Evolutionary conservation across 1,140 invertebrate genomes (phyloP).

Genomic region (Cyphomyrmex costatus): DNA sequence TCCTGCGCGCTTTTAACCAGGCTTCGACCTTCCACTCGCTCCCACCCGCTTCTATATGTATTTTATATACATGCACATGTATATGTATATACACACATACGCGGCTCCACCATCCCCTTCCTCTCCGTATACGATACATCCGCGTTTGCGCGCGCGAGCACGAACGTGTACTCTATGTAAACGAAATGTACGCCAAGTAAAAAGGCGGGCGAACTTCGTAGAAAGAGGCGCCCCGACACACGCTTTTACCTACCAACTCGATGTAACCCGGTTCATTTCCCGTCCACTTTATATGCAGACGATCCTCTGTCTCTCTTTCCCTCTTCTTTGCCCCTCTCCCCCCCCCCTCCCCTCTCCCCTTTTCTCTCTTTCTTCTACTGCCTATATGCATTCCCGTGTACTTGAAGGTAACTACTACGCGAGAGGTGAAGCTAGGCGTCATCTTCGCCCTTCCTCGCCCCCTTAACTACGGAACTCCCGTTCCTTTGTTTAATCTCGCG

Average conservation of each 20-base stretch:
- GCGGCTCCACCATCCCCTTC: conserved; percentile 9
- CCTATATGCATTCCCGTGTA: conserved; percentile 50
- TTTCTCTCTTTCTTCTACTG: conserved; percentile 33
- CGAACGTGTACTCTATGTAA: conserved; percentile 73
- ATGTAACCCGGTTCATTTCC: conserved; percentile 84
- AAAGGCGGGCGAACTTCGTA: conserved; percentile 70
- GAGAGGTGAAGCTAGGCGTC: conserved; percentile 60
- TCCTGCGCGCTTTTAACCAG: conserved; percentile 80
- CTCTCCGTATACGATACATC: conserved; percentile 44
- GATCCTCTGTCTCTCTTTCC: conserved; percentile 72
- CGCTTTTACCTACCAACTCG: conserved; percentile 67
- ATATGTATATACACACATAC: neutral
- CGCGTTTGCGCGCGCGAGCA: conserved; percentile 63
- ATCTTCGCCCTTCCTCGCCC: conserved; percentile 57
- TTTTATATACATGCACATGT: neutral
- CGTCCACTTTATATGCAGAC: conserved; percentile 86
- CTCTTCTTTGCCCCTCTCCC: neutral
- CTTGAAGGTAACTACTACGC: conserved; percentile 56
- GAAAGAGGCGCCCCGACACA: conserved; percentile 72
- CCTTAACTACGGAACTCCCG: conserved; percentile 43
- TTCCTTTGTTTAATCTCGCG: conserved; percentile 83
- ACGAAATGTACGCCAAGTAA: conserved; percentile 76
- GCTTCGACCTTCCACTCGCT: conserved; percentile 67
- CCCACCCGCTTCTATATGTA: neutral
- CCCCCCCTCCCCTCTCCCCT: conserved; percentile 1